Evolutionary conservation across 2,797 vertebrate species (phyloP).

Genomic region (Anolis apletophallus): DNA sequence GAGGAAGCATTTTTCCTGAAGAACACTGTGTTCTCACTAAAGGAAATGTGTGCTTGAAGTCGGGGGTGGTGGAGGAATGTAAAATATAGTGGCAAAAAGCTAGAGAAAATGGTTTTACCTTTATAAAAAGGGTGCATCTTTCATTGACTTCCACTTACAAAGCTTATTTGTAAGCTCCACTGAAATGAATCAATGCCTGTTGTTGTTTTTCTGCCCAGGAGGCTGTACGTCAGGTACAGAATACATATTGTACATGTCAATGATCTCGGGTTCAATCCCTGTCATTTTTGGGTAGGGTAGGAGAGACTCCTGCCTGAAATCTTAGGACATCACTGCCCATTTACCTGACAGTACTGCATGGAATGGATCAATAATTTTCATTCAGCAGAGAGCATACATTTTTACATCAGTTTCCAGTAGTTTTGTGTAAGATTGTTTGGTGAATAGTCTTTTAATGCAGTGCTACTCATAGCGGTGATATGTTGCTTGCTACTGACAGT

Average conservation of each 20-base stretch:
- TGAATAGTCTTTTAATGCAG: background rate
- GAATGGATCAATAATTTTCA: background rate
- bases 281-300: background rate
- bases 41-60: background rate
- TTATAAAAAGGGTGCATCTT: conserved; percentile 48
- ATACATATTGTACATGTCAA: background rate
- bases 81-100: conserved; percentile 25
- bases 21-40: background rate
- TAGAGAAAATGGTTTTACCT: conserved; percentile 19
- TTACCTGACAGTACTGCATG: background rate
- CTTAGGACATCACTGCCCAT: background rate
- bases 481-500: too few species aligned
- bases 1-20: background rate
- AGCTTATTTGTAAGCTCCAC: background rate
- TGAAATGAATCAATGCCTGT: background rate
- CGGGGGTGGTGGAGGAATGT: background rate
- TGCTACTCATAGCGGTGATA: too few species aligned
- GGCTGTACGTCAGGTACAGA: background rate
- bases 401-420: background rate
- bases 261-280: background rate
- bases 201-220: background rate
- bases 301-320: background rate
- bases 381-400: background rate
- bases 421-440: background rate
- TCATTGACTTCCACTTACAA: conserved; percentile 23